Evolutionary conservation across 2,113 vertebrate species (phyloP).

Genomic region (Talpa occidentalis): DNA sequence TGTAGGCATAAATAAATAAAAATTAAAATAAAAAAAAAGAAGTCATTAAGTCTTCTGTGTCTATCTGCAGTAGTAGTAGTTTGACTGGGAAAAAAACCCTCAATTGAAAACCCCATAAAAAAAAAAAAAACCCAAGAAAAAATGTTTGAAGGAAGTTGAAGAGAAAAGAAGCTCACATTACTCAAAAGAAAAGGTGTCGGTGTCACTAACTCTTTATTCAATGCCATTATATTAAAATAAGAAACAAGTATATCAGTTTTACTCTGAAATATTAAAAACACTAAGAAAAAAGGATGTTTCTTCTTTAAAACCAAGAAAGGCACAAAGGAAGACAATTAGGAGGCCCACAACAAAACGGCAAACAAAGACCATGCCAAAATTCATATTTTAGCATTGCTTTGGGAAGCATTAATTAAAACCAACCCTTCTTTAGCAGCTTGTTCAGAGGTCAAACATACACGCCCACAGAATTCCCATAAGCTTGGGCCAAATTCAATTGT

Average conservation of each 20-base stretch:
- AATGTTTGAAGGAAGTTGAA: neutral
- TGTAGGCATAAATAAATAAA: too few relatives aligned
- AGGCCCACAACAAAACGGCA: neutral
- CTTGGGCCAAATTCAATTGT: slow-evolving; percentile 33
- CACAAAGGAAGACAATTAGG: neutral
- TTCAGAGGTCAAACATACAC: slow-evolving; percentile 49
- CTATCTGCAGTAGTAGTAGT: neutral
- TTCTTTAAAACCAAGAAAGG: slow-evolving; percentile 47
- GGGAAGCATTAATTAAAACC: slow-evolving; percentile 49
- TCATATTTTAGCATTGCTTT: neutral
- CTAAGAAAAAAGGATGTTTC: neutral
- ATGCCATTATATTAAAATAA: neutral
- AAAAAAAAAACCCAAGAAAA: neutral
- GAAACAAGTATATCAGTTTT: neutral
- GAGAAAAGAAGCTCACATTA: neutral
- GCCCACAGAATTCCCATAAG: slow-evolving; percentile 46
- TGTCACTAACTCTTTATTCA: neutral
- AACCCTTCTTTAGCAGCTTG: slow-evolving; percentile 10
- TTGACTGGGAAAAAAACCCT: neutral
- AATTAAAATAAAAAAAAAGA: too few relatives aligned
- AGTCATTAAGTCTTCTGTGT: neutral
- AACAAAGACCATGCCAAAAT: neutral
- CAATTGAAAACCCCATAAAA: slow-evolving; percentile 16
- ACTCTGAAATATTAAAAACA: slow-evolving; percentile 30
- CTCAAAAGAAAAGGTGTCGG: neutral